Conservation (phyloP, 2,888 invertebrate genomes). For the Deroplatys truncata region DNA sequence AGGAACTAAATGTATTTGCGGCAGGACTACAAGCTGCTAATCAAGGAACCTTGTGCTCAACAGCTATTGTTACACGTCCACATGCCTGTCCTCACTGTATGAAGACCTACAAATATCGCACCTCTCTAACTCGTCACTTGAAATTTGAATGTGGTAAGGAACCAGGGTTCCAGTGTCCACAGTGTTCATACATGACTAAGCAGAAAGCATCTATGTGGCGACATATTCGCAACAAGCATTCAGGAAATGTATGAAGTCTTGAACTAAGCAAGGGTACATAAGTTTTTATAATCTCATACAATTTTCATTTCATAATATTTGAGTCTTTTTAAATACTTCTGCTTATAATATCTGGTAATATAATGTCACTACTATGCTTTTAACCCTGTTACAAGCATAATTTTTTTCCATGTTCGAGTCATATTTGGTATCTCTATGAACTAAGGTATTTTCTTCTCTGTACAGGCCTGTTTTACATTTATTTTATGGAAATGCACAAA, state of each 20-base stretch:
- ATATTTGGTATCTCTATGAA: too few species aligned
- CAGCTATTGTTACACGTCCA: neutral
- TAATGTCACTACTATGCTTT: too few species aligned
- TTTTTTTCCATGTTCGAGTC: too few species aligned
- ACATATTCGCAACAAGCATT: constrained; percentile 26
- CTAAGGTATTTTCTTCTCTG: too few species aligned
- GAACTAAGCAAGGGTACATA: neutral
- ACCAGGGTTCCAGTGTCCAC: constrained; percentile 39
- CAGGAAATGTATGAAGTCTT: neutral
- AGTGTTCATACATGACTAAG: constrained; percentile 42
- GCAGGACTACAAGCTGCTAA: neutral
- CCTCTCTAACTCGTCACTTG: constrained; percentile 31
- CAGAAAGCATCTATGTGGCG: constrained; percentile 34
- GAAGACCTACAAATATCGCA: constrained; percentile 36
- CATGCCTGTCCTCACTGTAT: constrained; percentile 35
- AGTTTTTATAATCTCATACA: neutral
- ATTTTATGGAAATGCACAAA: too few species aligned
- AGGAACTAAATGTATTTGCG: neutral
- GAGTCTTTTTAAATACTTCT: neutral
- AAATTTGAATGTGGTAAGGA: constrained; percentile 38
- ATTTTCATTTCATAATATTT: neutral
- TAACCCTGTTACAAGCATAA: too few species aligned
- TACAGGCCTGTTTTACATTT: too few species aligned
- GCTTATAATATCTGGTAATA: neutral
- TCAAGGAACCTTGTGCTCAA: neutral